phyloP scores from a whole-genome alignment of 2,888 invertebrate species.

The Thysanoteuthis rhombus region DNA sequence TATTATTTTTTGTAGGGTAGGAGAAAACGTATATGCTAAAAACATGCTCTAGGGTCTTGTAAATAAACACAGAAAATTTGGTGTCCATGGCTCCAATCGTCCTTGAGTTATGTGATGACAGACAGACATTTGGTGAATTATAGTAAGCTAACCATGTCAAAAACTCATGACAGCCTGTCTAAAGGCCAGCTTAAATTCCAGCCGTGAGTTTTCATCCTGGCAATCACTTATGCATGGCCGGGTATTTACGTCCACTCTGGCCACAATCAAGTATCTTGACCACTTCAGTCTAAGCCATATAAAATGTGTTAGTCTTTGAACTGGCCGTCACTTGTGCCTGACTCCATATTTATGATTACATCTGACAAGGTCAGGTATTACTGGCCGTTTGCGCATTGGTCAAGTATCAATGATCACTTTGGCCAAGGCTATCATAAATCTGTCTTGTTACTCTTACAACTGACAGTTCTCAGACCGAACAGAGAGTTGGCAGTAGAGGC shows the following conservation, averaged over 20 bases:
- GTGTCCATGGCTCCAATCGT: no score
- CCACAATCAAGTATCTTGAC: not conserved
- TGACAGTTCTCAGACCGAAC: not conserved
- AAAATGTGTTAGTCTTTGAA: conserved; percentile 12
- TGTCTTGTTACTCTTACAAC: not conserved
- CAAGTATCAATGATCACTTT: conserved; percentile 12
- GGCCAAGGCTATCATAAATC: not conserved
- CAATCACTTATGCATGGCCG: not conserved
- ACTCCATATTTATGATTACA: not conserved
- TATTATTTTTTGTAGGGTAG: no score
- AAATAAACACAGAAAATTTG: no score
- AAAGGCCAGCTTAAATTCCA: not conserved
- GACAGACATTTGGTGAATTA: no score
- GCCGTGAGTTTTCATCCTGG: not conserved
- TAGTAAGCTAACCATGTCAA: no score
- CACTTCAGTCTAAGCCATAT: not conserved
- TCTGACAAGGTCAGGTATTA: conserved; percentile 12
- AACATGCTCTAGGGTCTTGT: no score
- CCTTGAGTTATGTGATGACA: no score
- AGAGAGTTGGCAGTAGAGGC: not conserved
- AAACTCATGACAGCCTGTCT: not conserved
- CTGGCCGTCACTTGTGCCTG: not conserved
- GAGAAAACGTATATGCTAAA: no score
- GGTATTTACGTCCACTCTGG: not conserved
- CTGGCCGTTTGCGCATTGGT: not conserved